Base-by-base conservation (phyloP, 2,113 vertebrate genomes). In the Cyrtonyx montezumae region DNA sequence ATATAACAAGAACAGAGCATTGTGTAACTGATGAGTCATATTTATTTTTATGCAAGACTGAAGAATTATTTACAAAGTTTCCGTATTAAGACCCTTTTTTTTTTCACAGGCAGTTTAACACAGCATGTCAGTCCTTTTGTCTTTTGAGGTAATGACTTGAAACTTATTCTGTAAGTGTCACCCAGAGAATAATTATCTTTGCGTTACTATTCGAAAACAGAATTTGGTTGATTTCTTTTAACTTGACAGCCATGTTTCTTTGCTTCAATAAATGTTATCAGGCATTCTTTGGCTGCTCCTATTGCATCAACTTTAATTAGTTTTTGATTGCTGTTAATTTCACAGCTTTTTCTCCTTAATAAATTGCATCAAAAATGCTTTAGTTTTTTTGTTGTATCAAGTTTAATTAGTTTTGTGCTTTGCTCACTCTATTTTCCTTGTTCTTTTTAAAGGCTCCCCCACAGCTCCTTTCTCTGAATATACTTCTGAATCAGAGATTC, bases 261-360 rank as follows among this genome's bases (percentile, higher is more conserved):
- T 93, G 94, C 96, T 97, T 97, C 95, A 97, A 87, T 97, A 97
- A 97, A 97, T 96, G 96, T 97, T 98, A 97, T 98, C 97, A 97
- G 93, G 96, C 94, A 98, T 98, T 97, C 96, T 98, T 97, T 95
- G 87, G 91, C 91, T 97, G 95, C 84, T 97, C 62, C 92, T 97
- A 81, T 96, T 97, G 94, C 97, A 98, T 97, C 98, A 97, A 95
- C 96, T 97, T 96, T 98, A 98, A 98, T 98, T 98, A 98, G 97
- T 95, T 98, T 98, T 97, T 97, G 97, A 98, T 98, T 98, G 97
- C 97, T 97, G 96, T 97, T 98, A 98, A 98, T 98, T 98, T 98
- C 97, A 98, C 97, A 98, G 97, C 89, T 97, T 98, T 98, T 98
- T 97, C 95, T 86, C 90, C 94, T 97, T 97, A 98, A 97, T 97